Evolutionary conservation across 2,113 vertebrate species (phyloP).

Genomic region (Setophaga petechia): DNA sequence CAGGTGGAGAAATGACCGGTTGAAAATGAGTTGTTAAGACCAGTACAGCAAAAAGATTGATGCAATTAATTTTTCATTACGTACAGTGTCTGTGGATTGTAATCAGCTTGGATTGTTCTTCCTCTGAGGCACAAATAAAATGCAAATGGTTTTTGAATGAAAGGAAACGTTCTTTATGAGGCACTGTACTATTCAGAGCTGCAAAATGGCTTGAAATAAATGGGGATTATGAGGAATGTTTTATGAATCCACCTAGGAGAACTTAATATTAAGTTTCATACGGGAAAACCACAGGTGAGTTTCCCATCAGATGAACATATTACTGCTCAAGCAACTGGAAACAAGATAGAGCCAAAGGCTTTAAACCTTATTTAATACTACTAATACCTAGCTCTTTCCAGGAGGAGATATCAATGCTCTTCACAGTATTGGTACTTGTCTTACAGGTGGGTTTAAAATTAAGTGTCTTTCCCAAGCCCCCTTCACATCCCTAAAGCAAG

Average conservation of each 20-base stretch:
- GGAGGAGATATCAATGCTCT: neutral
- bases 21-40: slow-evolving; percentile 85
- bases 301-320: slow-evolving; percentile 16
- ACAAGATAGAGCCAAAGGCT: neutral
- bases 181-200: slow-evolving; percentile 39
- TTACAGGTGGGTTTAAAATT: neutral
- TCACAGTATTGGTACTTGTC: neutral
- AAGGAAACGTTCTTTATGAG: slow-evolving; percentile 71
- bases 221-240: slow-evolving; percentile 63
- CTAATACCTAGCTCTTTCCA: neutral
- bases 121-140: slow-evolving; percentile 77
- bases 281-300: slow-evolving; percentile 26
- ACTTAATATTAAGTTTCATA: slow-evolving; percentile 1
- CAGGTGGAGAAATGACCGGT: slow-evolving; percentile 83
- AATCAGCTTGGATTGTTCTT: slow-evolving; percentile 80
- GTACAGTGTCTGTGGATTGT: slow-evolving; percentile 75
- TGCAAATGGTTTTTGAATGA: slow-evolving; percentile 72
- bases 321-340: slow-evolving; percentile 27
- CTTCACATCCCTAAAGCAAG: neutral
- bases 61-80: slow-evolving; percentile 88
- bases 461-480: neutral
- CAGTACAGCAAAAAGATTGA: slow-evolving; percentile 82
- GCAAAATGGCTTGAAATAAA: slow-evolving; percentile 67
- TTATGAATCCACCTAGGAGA: slow-evolving; percentile 63
- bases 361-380: slow-evolving; percentile 27